Evolutionary conservation across 2,888 invertebrate species (phyloP).

Genomic region (Ophioninae sp.): DNA sequence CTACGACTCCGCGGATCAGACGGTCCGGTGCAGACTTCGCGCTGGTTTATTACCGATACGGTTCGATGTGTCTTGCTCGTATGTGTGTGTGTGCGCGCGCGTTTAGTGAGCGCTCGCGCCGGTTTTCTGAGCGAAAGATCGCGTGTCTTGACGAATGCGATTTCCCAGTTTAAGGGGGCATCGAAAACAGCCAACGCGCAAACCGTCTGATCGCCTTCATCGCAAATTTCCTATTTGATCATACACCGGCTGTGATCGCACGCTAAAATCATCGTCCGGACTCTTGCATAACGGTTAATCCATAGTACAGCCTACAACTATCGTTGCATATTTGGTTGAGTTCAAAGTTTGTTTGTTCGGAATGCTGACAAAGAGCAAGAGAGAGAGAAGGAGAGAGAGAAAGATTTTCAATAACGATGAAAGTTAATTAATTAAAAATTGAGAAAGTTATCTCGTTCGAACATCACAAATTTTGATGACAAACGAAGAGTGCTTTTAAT

Average conservation of each 20-base stretch:
- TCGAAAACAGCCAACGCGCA: constrained; percentile 46
- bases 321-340: too few species aligned
- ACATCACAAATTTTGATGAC: too few species aligned
- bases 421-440: too few species aligned
- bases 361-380: too few species aligned
- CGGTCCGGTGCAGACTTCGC: constrained; percentile 1
- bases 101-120: too few species aligned
- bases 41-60: constrained; percentile 3
- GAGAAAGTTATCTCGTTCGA: too few species aligned
- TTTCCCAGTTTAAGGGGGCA: constrained; percentile 28
- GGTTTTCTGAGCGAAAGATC: constrained; percentile 45
- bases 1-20: constrained; percentile 11
- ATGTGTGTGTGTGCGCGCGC: constrained; percentile 12
- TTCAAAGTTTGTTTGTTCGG: too few species aligned
- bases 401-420: too few species aligned
- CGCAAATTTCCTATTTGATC: constrained; percentile 2
- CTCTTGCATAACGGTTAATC: not conserved
- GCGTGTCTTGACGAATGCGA: constrained; percentile 46
- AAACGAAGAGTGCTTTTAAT: too few species aligned
- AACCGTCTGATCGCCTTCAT: constrained; percentile 17
- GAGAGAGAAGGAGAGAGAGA: too few species aligned
- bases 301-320: too few species aligned
- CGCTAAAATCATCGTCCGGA: not conserved
- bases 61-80: too few species aligned
- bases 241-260: not conserved